A percentile compares a stretch with the other conserved stretches of the same genome.
Conservation (phyloP, 2,113 vertebrate species). For the Glaucomys volans region DNA sequence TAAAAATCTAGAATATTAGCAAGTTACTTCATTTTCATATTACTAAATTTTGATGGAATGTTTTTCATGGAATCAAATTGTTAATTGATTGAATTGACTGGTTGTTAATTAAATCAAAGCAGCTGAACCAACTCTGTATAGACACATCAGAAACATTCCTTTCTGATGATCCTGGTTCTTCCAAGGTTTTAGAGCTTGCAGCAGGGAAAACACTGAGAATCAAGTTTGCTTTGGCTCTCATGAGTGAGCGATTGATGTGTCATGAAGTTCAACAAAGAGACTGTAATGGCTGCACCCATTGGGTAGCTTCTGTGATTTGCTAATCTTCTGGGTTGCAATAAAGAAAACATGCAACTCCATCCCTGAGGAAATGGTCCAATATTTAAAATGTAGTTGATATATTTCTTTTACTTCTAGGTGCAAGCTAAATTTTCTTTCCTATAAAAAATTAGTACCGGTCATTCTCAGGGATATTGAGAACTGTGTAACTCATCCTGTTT, state of each 20-base stretch:
- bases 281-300: neutral
- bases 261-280: conserved; percentile 46
- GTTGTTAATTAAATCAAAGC: conserved; percentile 73
- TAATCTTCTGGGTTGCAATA: neutral
- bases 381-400: neutral
- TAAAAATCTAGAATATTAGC: conserved; percentile 59
- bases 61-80: conserved; percentile 66
- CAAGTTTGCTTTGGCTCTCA: conserved; percentile 70
- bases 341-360: neutral
- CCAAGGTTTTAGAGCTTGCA: conserved; percentile 35
- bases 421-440: conserved; percentile 7
- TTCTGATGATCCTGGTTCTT: conserved; percentile 64
- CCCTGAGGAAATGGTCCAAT: neutral
- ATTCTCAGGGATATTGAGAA: conserved; percentile 32
- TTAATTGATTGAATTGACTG: conserved; percentile 73
- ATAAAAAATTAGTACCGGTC: conserved; percentile 40
- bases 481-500: neutral
- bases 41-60: conserved; percentile 67
- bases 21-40: conserved; percentile 58
- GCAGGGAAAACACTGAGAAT: conserved; percentile 72
- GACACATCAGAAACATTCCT: conserved; percentile 71
- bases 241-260: conserved; percentile 23
- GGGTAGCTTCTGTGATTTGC: neutral
- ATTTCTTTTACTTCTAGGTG: neutral
- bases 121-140: conserved; percentile 68